A percentile compares a stretch with the other conserved stretches of the same genome.
These are phyloP conservation scores for Limnephilus auricula DNA, from an alignment of 2,888 invertebrate genomes.

Conservation along the genomic window DNA sequence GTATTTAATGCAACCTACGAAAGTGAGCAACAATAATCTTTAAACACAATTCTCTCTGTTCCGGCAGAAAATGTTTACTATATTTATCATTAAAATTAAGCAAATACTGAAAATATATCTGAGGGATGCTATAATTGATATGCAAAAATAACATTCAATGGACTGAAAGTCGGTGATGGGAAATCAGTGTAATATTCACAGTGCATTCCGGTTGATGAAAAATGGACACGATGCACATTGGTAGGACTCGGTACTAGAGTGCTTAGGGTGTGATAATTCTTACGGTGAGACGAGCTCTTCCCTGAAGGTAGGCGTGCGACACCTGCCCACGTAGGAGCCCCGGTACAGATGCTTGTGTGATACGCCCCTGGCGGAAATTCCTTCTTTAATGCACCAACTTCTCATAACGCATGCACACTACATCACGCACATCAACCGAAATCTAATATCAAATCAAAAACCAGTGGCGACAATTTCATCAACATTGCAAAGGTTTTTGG, in stretches of 20 bases:
- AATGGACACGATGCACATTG: constrained; percentile 32
- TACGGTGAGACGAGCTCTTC: constrained; percentile 70
- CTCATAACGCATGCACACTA: constrained; percentile 30
- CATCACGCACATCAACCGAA: neutral
- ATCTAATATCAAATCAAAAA: neutral
- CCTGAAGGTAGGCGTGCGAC: constrained; percentile 77
- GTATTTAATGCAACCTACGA: neutral
- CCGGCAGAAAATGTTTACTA: neutral
- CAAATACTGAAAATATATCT: neutral
- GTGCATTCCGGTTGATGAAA: neutral
- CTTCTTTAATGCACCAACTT: constrained; percentile 47
- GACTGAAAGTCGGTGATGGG: neutral
- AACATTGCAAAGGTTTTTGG: neutral
- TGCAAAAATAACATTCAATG: neutral
- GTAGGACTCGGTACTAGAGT: neutral
- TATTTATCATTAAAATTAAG: neutral
- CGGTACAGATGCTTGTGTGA: constrained; percentile 75
- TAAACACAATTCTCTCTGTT: neutral
- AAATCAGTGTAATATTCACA: neutral
- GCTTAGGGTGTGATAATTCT: constrained; percentile 48
- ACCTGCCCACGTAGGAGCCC: constrained; percentile 75
- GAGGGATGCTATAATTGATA: neutral
- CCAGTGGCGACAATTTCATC: neutral
- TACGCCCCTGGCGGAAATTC: constrained; percentile 72
- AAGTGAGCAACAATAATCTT: neutral